Evolutionary conservation across 2,797 vertebrate species (phyloP), one percentile per base, ranked within the genome.

Genomic region (Nannoperca obscura): DNA sequence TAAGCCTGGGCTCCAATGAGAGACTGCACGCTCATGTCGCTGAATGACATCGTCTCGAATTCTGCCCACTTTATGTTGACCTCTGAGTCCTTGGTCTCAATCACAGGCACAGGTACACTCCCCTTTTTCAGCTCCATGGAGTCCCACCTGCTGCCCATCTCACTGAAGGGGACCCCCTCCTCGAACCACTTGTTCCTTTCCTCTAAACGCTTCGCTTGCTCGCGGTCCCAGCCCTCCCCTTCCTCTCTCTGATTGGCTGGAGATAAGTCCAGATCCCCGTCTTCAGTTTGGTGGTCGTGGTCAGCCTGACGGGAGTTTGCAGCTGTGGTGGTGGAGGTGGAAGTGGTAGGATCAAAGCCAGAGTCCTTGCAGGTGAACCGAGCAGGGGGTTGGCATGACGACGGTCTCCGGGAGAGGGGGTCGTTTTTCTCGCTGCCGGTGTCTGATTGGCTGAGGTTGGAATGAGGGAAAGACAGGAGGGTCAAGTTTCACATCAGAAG

Each of bases 31-130:
- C 84, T 95, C 17, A 93, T 93, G 77, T 97, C 96, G 74, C 94
- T 93, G 74, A 96, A 91, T 2, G 97, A 95, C 84, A 97, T 84
- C 17, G 91, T 95, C 89, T 99, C 97, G 68, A 99, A 92, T 84
- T 98, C 97, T 69, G 91, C 92, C 98, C 98, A 99, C 84, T 98
- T 98, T 93, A 91, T 96, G 93, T 95, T 97, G 42, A 99, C 97
- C 78, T 97, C 97, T 66, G 94, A 93, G 3, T 93, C 97, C 79
- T 95, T 71, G 30, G 85, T 91, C 9, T 92, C 92, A 78, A 81
- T 82, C 17, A 91, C 86, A 54, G 91, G 86, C 78, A 94, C 91
- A 32, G 88, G 84, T 13, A 90, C 83, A 42, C 76, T 81, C 50
- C 94, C 94, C 79, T 81, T 95, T 78, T 95, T 96, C 80, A 96